A percentile compares a stretch with the other conserved stretches of the same genome.
Conservation (phyloP, 2,888 invertebrate genomes). For the Eucera pruinosa region DNA sequence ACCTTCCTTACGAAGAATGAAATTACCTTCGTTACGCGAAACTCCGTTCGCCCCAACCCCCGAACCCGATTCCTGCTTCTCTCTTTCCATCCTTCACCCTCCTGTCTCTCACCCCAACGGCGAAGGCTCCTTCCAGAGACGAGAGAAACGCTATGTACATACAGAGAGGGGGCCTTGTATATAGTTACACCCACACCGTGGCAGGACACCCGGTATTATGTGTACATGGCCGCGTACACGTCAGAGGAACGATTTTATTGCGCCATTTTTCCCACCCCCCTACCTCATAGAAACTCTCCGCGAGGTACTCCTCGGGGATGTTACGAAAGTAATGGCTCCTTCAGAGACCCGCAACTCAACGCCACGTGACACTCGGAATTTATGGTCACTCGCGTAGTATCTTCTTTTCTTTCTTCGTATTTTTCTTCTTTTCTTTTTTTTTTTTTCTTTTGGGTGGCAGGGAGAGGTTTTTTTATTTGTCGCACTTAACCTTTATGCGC, state of each 20-base stretch:
- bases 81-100: slow-evolving; percentile 57
- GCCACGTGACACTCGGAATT: slow-evolving; percentile 68
- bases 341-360: slow-evolving; percentile 65
- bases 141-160: slow-evolving; percentile 33
- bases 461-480: not conserved
- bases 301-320: slow-evolving; percentile 52
- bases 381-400: slow-evolving; percentile 56
- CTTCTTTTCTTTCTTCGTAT: slow-evolving; percentile 10
- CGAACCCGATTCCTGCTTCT: slow-evolving; percentile 56
- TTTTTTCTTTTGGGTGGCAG: not conserved
- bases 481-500: not conserved
- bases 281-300: not conserved
- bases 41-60: slow-evolving; percentile 78
- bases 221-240: slow-evolving; percentile 54
- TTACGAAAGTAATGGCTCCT: slow-evolving; percentile 71
- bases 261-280: slow-evolving; percentile 68
- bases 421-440: not conserved
- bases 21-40: slow-evolving; percentile 84
- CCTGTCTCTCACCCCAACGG: slow-evolving; percentile 23
- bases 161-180: not conserved
- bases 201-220: slow-evolving; percentile 44
- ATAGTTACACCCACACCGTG: slow-evolving; percentile 37
- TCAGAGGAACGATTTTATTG: slow-evolving; percentile 68
- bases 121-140: slow-evolving; percentile 30
- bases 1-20: slow-evolving; percentile 81